A percentile compares a stretch with the other conserved stretches of the same genome.
Conservation (phyloP, 2,888 invertebrate species). For the Drosophila demipolita region DNA sequence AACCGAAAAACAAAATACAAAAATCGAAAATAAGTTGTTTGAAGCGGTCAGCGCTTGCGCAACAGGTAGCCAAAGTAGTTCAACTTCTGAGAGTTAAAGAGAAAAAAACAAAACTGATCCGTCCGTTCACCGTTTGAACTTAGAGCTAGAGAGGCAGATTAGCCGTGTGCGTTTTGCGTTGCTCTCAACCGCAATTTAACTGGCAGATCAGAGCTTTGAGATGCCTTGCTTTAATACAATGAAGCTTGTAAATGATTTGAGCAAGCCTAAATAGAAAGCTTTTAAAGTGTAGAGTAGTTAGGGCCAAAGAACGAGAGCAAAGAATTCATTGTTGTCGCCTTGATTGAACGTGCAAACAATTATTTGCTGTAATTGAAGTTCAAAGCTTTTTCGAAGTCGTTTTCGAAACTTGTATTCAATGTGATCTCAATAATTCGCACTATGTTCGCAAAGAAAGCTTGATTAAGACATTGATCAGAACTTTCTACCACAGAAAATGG, state of each 20-base stretch:
- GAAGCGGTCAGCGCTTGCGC: constrained; percentile 27
- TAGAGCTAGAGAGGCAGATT: constrained; percentile 8
- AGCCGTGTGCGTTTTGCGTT: background rate
- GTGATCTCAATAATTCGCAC: background rate
- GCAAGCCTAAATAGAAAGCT: constrained; percentile 10
- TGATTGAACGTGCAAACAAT: background rate
- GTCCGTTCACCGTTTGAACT: constrained; percentile 26
- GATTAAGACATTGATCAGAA: background rate
- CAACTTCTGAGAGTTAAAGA: constrained; percentile 15
- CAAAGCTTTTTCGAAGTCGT: background rate
- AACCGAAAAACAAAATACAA: constrained; percentile 22
- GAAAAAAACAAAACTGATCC: constrained; percentile 28
- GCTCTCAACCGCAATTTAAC: constrained; percentile 28
- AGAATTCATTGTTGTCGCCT: background rate
- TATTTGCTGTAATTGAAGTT: background rate
- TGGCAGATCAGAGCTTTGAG: constrained; percentile 30
- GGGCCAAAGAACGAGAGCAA: background rate
- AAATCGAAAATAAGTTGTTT: constrained; percentile 21
- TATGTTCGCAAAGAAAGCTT: background rate
- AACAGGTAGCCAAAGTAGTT: constrained; percentile 41
- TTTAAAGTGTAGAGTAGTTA: constrained; percentile 3
- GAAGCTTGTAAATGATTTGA: constrained; percentile 13
- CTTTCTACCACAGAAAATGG: background rate
- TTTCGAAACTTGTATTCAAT: background rate
- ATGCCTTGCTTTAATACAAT: constrained; percentile 12